Evolutionary conservation across 2,888 invertebrate species (phyloP).

Genomic region (Cephus sareptanus): DNA sequence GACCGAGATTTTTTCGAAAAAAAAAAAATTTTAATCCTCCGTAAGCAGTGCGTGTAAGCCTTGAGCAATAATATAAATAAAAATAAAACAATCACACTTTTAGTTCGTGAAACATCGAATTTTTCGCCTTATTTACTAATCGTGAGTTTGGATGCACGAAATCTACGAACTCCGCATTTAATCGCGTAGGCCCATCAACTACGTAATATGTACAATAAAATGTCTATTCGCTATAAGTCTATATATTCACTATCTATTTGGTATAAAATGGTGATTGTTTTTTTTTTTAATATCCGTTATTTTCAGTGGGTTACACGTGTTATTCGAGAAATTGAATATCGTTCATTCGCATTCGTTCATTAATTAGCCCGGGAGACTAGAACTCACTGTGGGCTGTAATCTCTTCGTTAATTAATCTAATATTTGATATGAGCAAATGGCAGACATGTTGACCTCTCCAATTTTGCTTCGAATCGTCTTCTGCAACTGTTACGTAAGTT

Average conservation of each 20-base stretch:
- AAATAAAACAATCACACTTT: background rate
- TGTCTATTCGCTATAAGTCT: constrained; percentile 36
- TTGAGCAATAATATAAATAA: background rate
- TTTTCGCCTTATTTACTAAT: background rate
- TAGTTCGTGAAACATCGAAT: background rate
- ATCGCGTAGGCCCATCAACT: constrained; percentile 22
- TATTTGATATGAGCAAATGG: constrained; percentile 60
- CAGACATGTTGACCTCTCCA: constrained; percentile 54
- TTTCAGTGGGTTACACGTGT: background rate
- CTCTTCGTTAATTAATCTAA: constrained; percentile 41
- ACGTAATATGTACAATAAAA: constrained; percentile 51
- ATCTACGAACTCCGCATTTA: constrained; percentile 26
- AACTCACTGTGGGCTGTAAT: constrained; percentile 20
- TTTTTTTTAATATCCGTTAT: constrained; percentile 19
- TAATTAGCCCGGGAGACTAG: constrained; percentile 26
- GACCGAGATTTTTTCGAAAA: background rate
- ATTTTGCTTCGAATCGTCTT: constrained; percentile 29
- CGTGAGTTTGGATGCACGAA: constrained; percentile 7
- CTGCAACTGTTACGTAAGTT: background rate
- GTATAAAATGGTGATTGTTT: constrained; percentile 59
- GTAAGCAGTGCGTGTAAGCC: background rate
- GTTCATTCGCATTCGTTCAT: background rate
- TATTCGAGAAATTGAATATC: background rate
- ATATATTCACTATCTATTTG: constrained; percentile 49
- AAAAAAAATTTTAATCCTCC: background rate